Evolutionary conservation across 2,113 vertebrate genomes (phyloP).

Genomic region (Arothron firmamentum): DNA sequence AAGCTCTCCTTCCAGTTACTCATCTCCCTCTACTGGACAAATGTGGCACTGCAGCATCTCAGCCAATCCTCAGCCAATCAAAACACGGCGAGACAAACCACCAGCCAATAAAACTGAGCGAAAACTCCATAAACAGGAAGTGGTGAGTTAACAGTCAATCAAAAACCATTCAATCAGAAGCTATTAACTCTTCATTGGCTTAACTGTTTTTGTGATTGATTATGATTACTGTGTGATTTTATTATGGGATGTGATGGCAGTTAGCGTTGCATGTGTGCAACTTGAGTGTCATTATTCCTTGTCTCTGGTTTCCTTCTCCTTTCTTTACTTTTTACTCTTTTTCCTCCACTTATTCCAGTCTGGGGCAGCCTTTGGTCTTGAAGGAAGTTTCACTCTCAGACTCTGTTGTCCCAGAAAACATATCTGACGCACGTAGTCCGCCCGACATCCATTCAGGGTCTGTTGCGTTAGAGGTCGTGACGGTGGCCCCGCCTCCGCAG

Average conservation of each 20-base stretch:
- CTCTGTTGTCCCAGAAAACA: constrained; percentile 36
- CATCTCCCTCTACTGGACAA: constrained; percentile 23
- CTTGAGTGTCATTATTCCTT: background rate
- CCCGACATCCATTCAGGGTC: constrained; percentile 14
- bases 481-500: constrained; percentile 31
- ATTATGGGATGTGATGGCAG: background rate
- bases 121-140: constrained; percentile 17
- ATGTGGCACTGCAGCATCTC: constrained; percentile 1
- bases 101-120: constrained; percentile 12
- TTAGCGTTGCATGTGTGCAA: too few relatives aligned
- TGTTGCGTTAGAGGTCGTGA: constrained; percentile 38
- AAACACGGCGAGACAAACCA: constrained; percentile 8
- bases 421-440: constrained; percentile 10
- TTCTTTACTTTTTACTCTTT: background rate
- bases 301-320: background rate
- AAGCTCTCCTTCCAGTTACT: constrained; percentile 7
- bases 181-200: background rate
- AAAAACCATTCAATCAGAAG: background rate
- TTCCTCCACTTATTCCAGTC: constrained; percentile 41
- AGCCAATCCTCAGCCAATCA: constrained; percentile 21
- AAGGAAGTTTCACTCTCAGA: constrained; percentile 40
- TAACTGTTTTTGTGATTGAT: constrained; percentile 5
- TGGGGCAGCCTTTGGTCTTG: constrained; percentile 19
- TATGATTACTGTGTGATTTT: background rate
- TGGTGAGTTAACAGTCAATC: constrained; percentile 52